Evolutionary conservation across 2,888 invertebrate species (phyloP).

Genomic region (Falcaria lacertinaria): DNA sequence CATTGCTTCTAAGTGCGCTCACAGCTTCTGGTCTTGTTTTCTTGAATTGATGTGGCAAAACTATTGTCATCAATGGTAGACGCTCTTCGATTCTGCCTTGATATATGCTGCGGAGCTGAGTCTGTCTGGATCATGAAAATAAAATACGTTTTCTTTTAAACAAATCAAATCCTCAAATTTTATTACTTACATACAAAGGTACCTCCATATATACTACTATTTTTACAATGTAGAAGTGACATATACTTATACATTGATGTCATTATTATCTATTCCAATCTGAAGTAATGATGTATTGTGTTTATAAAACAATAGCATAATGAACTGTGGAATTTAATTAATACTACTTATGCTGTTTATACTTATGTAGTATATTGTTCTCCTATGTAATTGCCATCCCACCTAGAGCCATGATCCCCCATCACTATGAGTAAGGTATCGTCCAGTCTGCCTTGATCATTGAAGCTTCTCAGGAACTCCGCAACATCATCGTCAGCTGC

Average conservation of each 20-base stretch:
- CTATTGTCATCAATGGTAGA: slow-evolving; percentile 71
- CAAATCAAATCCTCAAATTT: too few relatives aligned
- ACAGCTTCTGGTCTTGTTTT: slow-evolving; percentile 80
- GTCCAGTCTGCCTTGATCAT: slow-evolving; percentile 82
- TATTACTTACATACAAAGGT: too few relatives aligned
- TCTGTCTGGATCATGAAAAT: not conserved
- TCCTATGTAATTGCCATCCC: slow-evolving; percentile 7
- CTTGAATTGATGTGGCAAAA: slow-evolving; percentile 85
- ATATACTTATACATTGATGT: too few relatives aligned
- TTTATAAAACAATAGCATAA: too few relatives aligned
- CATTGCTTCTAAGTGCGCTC: slow-evolving; percentile 81
- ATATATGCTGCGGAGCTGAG: slow-evolving; percentile 83
- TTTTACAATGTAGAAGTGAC: too few relatives aligned
- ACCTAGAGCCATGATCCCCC: slow-evolving; percentile 95
- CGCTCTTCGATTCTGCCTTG: slow-evolving; percentile 92
- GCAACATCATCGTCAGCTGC: slow-evolving; percentile 86
- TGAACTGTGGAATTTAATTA: too few relatives aligned
- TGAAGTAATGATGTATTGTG: too few relatives aligned
- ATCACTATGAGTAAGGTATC: slow-evolving; percentile 91
- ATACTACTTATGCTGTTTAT: too few relatives aligned
- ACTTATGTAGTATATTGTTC: not conserved
- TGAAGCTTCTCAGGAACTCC: slow-evolving; percentile 81
- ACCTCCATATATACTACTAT: too few relatives aligned
- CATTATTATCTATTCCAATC: too few relatives aligned
- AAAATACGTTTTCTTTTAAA: slow-evolving; percentile 25